Base-by-base conservation (phyloP, 2,888 invertebrate species). In the Lasiommata megera region DNA sequence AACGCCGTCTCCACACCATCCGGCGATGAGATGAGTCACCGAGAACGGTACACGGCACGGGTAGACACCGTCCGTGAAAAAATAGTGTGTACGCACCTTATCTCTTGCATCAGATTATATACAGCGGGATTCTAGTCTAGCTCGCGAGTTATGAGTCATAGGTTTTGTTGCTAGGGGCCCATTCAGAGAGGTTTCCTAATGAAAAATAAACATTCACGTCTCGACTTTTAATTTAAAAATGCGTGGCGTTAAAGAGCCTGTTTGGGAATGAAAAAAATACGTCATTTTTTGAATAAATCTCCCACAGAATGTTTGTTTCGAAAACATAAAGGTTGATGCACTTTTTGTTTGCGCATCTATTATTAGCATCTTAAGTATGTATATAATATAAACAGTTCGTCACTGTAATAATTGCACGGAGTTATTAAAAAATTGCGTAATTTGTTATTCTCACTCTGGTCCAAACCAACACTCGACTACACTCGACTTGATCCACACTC, bases 101-200 rank as follows among this genome's bases (percentile, higher is more conserved):
- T 88, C 89, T 89, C 76, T 86, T 84, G 83, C 88, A 89, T 89
- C 89, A 88, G 87, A 86, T 83, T 69, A 58, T 73, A 65, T 84
- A 88, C 75, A 82, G 83, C 63, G 8, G 82, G 88, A 56, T 71
- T 17, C 16, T 37, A 52, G 43, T 31, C 40, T 56, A 52, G 29
- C 28, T 43, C 23, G 17, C 67, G 67, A 67, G 51, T 28, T 47
- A 31, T 68, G 68, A 68, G 46, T 67, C 68, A 68, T 60, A 34
- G 14, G 48, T 48, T 34, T 48, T 50, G 60, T 60, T 62, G 56
- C 60, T 57, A 57, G 48, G 56, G 60, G 59, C 46, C 56, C 58
- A 37, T 48, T 43, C 54, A 43, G 46, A 53, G 47, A 46, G 46
- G 34, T 36, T 40, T 40, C 36, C 46, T 34, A 53, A 41, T 60